A percentile compares a stretch with the other conserved stretches of the same genome.
These are phyloP conservation scores for Neoseiulus cucumeris DNA, from an alignment of 1,140 invertebrate genomes.

Conservation along the genomic window DNA sequence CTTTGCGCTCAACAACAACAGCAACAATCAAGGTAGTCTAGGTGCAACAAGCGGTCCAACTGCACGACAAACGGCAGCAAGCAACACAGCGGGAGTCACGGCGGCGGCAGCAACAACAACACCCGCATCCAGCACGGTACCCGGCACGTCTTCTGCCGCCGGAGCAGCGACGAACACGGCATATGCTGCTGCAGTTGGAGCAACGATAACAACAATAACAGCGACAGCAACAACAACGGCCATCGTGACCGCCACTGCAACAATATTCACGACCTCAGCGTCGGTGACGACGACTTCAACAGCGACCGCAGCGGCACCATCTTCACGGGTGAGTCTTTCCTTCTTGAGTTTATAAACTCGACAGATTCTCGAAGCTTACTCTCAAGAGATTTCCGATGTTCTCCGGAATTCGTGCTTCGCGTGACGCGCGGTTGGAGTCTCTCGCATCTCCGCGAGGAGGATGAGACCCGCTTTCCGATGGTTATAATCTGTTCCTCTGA, in stretches of 20 bases:
- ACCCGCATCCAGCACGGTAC: slow-evolving; percentile 2
- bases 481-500: too few species aligned
- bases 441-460: too few species aligned
- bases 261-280: neutral
- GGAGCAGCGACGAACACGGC: slow-evolving; percentile 1
- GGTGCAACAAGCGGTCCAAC: neutral
- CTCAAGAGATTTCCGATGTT: too few species aligned
- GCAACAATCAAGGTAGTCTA: too few species aligned
- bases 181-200: neutral
- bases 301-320: neutral
- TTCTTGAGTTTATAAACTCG: too few species aligned
- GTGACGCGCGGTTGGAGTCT: too few species aligned
- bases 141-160: slow-evolving; percentile 9
- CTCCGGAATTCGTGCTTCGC: too few species aligned
- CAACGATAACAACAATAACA: neutral
- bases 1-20: too few species aligned
- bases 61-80: neutral
- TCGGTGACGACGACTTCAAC: neutral
- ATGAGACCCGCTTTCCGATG: too few species aligned
- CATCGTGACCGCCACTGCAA: neutral
- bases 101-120: too few species aligned
- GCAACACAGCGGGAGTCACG: neutral
- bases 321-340: too few species aligned
- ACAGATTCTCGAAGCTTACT: too few species aligned
- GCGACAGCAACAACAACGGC: neutral